A percentile compares a stretch with the other conserved stretches of the same genome.
These are phyloP conservation scores for Balearica regulorum DNA, from an alignment of 2,797 vertebrate genomes.

Conservation along the genomic window DNA sequence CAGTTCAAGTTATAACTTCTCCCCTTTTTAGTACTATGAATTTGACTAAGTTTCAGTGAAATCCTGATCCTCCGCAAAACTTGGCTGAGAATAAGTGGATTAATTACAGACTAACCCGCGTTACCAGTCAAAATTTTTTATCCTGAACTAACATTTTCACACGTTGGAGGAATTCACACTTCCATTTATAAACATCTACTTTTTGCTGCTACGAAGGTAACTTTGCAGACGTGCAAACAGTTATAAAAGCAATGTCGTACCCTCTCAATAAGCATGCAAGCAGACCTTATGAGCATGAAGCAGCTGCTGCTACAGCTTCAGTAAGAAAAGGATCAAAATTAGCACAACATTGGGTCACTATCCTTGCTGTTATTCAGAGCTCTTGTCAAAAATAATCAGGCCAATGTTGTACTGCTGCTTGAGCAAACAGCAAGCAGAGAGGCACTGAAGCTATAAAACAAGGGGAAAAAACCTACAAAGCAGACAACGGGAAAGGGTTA, in stretches of 20 bases:
- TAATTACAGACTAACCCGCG: background rate
- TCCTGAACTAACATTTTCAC: background rate
- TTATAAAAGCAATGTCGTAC: background rate
- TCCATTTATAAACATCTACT: background rate
- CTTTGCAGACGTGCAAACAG: background rate
- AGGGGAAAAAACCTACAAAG: background rate
- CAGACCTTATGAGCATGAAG: background rate
- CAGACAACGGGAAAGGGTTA: background rate
- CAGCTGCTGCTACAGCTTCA: background rate
- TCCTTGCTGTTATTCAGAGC: background rate
- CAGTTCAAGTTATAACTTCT: background rate
- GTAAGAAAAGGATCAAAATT: background rate
- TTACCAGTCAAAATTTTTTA: background rate
- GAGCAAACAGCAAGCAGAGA: background rate
- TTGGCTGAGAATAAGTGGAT: background rate
- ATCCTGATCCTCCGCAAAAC: background rate
- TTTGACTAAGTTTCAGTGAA: background rate
- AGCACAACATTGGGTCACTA: background rate
- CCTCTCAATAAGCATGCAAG: background rate
- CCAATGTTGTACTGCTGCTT: background rate
- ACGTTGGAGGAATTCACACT: background rate
- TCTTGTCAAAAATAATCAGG: conserved; percentile 34
- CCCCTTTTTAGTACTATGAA: background rate
- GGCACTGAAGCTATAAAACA: background rate
- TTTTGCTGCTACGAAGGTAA: background rate